Base-by-base conservation (phyloP, 2,113 vertebrate species). In the Alces alces region DNA sequence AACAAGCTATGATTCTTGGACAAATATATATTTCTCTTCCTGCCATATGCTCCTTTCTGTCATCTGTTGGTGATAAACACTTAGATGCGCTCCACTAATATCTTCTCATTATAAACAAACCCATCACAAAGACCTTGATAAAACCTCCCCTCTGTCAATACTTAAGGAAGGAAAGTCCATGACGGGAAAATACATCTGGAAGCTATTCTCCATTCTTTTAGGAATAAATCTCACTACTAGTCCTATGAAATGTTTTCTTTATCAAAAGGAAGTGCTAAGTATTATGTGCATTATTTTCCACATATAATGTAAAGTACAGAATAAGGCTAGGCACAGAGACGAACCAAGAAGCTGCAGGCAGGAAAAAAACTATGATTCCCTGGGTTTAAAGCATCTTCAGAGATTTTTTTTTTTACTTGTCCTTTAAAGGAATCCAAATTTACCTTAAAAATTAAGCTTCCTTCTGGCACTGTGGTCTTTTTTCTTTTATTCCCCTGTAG, bases 81-180 rank as follows among this genome's bases (percentile, higher is more conserved):
- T 97, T 97, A 96, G 96, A 98, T 97, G 97, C 97, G 95, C 96
- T 98, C 96, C 96, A 96, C 98, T 96, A 97, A 96, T 96, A 97
- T 97, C 98, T 98, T 76, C 96, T 98, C 95, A 95, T 98, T 98
- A 98, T 96, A 98, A 98, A 98, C 93, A 98, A 98, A 95, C 64
- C 87, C 97, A 97, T 97, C 91, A 93, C 73, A 97, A 97, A 98
- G 98, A 98, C 98, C 97, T 98, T 98, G 97, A 98, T 98, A 97
- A 98, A 98, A 98, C 97, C 90, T 98, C 96, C 95, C 92, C 98
- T 98, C 98, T 98, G 95, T 96, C 94, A 97, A 86, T 97, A 95
- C 92, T 96, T 94, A 97, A 89, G 96, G 92, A 96, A 97, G 90
- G 91, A 96, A 98, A 96, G 93, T 89, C 58, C 6, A 30, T 0